Evolutionary conservation across 2,888 invertebrate species (phyloP).

Genomic region (Cosmopolites sordidus): DNA sequence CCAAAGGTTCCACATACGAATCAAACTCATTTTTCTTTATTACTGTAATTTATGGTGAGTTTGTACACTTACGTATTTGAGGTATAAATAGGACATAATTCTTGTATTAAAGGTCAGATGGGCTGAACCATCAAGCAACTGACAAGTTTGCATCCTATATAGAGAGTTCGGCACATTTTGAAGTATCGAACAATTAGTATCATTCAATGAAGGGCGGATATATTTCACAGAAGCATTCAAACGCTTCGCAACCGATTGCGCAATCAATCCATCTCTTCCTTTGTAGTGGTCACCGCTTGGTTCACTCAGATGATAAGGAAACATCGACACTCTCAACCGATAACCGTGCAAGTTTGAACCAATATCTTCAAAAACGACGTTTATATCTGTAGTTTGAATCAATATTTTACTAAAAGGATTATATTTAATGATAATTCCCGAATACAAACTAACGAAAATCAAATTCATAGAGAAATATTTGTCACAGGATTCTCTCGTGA

Average conservation of each 20-base stretch:
- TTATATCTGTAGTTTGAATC: background rate
- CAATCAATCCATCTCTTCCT: constrained; percentile 2
- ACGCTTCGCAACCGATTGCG: background rate
- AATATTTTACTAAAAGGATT: constrained; percentile 5
- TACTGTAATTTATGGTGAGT: too few relatives aligned
- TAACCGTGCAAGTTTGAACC: constrained; percentile 2
- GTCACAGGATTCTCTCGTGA: background rate
- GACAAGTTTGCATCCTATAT: background rate
- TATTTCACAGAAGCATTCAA: constrained; percentile 8
- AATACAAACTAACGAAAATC: background rate
- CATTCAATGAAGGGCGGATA: background rate
- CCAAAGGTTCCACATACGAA: too few relatives aligned
- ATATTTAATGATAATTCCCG: constrained; percentile 1
- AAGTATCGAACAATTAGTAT: background rate
- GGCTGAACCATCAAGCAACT: background rate
- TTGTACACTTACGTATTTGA: too few relatives aligned
- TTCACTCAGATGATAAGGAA: background rate
- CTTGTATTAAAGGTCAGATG: constrained; percentile 7
- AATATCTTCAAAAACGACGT: constrained; percentile 2
- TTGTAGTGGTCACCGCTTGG: background rate
- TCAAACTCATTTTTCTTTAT: too few relatives aligned
- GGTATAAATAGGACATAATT: background rate
- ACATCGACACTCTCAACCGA: constrained; percentile 4
- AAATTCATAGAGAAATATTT: constrained; percentile 4
- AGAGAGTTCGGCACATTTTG: constrained; percentile 1